phyloP scores from a whole-genome alignment of 2,888 invertebrate genomes.

The Agonopterix subpropinquella region DNA sequence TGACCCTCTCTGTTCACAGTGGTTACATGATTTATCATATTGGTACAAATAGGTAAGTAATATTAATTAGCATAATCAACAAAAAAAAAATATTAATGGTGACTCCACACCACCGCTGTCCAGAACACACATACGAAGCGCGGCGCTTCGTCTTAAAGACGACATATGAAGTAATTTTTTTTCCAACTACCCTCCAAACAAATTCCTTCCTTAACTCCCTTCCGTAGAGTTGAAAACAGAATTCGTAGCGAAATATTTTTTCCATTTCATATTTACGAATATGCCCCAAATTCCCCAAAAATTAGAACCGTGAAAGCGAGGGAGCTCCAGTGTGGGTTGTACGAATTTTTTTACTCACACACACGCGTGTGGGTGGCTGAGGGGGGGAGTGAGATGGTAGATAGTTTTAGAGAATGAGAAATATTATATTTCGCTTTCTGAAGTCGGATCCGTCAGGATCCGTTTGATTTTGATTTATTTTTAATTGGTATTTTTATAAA shows the following conservation, averaged over 20 bases:
- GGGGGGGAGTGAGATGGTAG: slow-evolving; percentile 47
- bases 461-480: slow-evolving; percentile 30
- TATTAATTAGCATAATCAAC: not conserved
- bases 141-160: slow-evolving; percentile 75
- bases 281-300: slow-evolving; percentile 77
- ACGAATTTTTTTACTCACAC: slow-evolving; percentile 49
- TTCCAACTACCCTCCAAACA: slow-evolving; percentile 45
- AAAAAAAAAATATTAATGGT: slow-evolving; percentile 8
- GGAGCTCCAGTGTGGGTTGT: slow-evolving; percentile 42
- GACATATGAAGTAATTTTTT: slow-evolving; percentile 77
- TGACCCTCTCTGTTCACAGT: too few species aligned
- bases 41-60: too few species aligned
- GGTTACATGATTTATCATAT: too few species aligned
- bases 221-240: slow-evolving; percentile 36
- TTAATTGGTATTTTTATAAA: slow-evolving; percentile 5
- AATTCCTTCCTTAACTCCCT: slow-evolving; percentile 32
- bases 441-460: slow-evolving; percentile 32
- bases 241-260: slow-evolving; percentile 66
- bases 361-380: slow-evolving; percentile 24
- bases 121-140: slow-evolving; percentile 71
- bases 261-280: slow-evolving; percentile 78
- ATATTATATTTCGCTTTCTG: slow-evolving; percentile 40
- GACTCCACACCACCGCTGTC: slow-evolving; percentile 37
- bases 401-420: slow-evolving; percentile 71
- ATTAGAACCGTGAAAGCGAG: slow-evolving; percentile 75